phyloP scores from a whole-genome alignment of 2,797 vertebrate species.

The Sebastes cheni region DNA sequence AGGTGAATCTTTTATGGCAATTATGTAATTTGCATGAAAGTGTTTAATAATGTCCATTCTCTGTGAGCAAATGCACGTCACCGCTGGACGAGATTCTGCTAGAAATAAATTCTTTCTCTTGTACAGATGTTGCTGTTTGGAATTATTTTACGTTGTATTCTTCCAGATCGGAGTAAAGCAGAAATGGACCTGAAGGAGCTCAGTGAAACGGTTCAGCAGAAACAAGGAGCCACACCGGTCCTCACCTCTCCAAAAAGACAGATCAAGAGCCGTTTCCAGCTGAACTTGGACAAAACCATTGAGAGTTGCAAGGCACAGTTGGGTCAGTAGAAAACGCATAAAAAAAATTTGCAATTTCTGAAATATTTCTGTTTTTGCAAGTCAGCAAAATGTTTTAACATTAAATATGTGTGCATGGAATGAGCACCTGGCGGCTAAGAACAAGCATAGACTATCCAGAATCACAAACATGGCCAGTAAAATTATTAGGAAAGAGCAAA shows the following conservation, averaged over 20 bases:
- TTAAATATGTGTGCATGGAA: no score
- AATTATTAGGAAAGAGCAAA: no score
- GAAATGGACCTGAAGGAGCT: constrained; percentile 98
- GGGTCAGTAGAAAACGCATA: constrained; percentile 79
- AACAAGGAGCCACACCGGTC: constrained; percentile 80
- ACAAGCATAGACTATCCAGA: no score
- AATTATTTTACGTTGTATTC: neutral
- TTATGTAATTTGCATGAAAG: neutral
- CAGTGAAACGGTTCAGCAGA: constrained; percentile 95
- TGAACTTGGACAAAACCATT: constrained; percentile 98
- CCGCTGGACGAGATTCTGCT: neutral
- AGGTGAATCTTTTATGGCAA: constrained; percentile 79
- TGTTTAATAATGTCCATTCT: neutral
- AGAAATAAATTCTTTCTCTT: neutral
- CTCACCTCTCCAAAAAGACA: constrained; percentile 95
- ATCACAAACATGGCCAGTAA: no score
- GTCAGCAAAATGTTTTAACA: neutral
- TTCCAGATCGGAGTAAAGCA: constrained; percentile 94
- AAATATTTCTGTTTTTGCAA: neutral
- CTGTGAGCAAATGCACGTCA: neutral
- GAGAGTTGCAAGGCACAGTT: constrained; percentile 98
- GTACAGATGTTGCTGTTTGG: neutral
- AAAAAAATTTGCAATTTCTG: neutral
- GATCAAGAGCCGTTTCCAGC: constrained; percentile 95
- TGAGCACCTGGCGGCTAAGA: no score